Evolutionary conservation across 2,797 vertebrate genomes (phyloP).

Genomic region (Nothura maculosa): DNA sequence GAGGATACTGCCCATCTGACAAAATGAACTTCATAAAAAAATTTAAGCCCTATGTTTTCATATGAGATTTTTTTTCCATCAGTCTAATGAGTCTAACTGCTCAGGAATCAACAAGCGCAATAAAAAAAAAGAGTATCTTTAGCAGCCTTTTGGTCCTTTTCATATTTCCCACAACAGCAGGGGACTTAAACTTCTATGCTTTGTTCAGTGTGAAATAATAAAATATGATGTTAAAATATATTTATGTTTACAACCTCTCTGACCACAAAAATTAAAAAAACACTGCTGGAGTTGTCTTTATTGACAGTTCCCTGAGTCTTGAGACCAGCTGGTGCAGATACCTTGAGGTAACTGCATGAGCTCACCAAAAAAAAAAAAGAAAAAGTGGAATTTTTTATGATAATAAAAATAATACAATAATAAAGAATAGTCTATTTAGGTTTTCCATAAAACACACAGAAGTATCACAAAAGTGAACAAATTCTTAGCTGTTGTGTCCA

Average conservation of each 20-base stretch:
- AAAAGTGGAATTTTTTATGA: neutral
- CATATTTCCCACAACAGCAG: neutral
- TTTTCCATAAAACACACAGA: neutral
- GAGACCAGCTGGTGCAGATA: neutral
- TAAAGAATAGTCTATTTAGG: neutral
- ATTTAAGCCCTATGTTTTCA: neutral
- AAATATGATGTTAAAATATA: neutral
- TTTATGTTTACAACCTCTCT: neutral
- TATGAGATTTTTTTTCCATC: neutral
- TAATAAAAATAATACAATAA: neutral
- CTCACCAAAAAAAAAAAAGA: neutral
- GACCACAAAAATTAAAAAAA: neutral
- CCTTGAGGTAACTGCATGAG: neutral
- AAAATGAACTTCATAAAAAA: slow-evolving; percentile 12
- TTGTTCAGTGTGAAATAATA: neutral
- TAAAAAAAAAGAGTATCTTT: neutral
- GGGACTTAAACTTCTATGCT: neutral
- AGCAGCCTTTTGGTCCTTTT: neutral
- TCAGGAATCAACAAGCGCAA: neutral
- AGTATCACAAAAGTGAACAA: neutral
- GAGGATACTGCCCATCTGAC: neutral
- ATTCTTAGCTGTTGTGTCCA: neutral
- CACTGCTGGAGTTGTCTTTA: neutral
- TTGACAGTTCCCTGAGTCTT: neutral
- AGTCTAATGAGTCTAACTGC: neutral